Base-by-base conservation (phyloP, 2,888 invertebrate genomes). In the Minunthozetes semirufus region DNA sequence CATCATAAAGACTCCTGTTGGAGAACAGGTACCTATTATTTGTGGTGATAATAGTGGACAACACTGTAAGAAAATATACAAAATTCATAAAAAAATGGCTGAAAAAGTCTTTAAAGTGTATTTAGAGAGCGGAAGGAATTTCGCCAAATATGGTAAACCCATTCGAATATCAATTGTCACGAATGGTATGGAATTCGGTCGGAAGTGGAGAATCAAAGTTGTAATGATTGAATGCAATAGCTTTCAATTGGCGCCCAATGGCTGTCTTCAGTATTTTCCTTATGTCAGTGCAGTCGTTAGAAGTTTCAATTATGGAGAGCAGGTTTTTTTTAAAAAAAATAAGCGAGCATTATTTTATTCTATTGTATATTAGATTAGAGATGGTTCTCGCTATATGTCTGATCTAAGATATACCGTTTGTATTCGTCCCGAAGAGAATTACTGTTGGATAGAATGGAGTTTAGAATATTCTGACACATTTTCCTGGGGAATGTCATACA, bases 141-240 rank as follows among this genome's bases (percentile, higher is more conserved):
- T 33, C 33, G 5, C 33, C 33, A 33, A 33, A n/a, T 17, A 63
- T 1, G n/a, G 17, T 33, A 63, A 63, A n/a, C n/a, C n/a, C 1
- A 63, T 63, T 56, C 56, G 25, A 6, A 17, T 63, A 2, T 63
- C 63, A n/a, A 38, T 63, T n/a, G 38, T 63, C 33, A 63, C 63
- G 17, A 63, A 63, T 33, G 63, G 63, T 17, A 33, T 29, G 27
- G 15, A 33, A 1, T 17, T 38, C 0, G n/a, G 27, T 13, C 25
- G 74, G 46, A 56, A 59, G 27, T 74, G 74, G 74, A 22, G 48
- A 33, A 74, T 74, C n/a, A 56, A 50, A 50, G 27, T 42, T 22
- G 29, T 59, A 11, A 48, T 68, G 68, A 66, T 74, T 50, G 46
- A 29, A 8, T 19, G 29, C n/a, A 22, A 68, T 19, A 68, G 56